Evolutionary conservation across 92 coral and sea anemone species (phyloP), one percentile per base, ranked within the genome.

Genomic region (Zoanthus solanderi): DNA sequence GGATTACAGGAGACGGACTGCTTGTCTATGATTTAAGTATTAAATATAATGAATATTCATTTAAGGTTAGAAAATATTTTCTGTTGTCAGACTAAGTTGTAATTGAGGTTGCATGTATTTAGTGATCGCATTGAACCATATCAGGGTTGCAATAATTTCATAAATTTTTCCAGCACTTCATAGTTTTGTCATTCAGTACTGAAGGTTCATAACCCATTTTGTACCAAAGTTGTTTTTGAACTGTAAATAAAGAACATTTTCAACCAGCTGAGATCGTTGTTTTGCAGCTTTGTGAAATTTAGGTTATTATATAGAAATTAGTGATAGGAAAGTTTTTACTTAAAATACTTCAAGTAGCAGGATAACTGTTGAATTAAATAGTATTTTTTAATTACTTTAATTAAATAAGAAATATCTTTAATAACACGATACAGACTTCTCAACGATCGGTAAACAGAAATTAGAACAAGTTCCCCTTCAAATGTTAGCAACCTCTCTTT

Each of bases 161-260:
- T 53, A 15, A 81, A 66, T 68, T 31, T 79, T 30, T 10, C 0
- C 18, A 66, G 32, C 75, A 45, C 32, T 65, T 34, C 61, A 44
- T 2, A 30, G 12, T 15, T n/a, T 63, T 32, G 45, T 81, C 53
- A 10, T 57, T 63, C 37, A 23, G 5, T 63, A 14, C 44, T 17
- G 6, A 9, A 29, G 52, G n/a, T 45, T 81, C 8, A 81, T 63
- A 45, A 44, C n/a, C 71, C 56, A 45, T 81, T 81, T 81, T 81
- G 85, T 81, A 81, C 75, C 74, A 18, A 42, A 47, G 85, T 81
- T 81, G 75, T 50, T 66, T 67, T 81, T 66, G 85, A 81, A 58
- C 85, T 81, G 85, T 81, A 81, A 81, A 81, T 81, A 81, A 81
- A 81, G 13, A 81, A 69, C 45, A 61, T 81, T 81, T 81, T 81